These are phyloP conservation scores for Calliphora vomitoria DNA, from an alignment of 2,888 invertebrate genomes.

Conservation along the genomic window DNA sequence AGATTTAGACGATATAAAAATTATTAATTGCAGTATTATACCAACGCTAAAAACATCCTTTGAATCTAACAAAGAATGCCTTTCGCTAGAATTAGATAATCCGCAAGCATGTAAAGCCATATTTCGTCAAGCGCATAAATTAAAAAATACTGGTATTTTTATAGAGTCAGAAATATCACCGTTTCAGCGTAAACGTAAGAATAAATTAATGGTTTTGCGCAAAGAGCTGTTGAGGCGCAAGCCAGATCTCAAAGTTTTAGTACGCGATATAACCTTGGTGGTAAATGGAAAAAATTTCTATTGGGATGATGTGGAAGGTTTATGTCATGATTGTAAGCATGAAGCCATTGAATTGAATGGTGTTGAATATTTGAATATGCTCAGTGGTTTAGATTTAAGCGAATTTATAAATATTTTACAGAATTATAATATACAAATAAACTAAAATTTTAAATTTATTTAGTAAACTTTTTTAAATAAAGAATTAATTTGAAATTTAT, in stretches of 20 bases:
- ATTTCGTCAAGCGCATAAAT: conserved; percentile 67
- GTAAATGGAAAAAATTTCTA: conserved; percentile 73
- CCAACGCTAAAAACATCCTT: conserved; percentile 12
- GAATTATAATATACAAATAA: conserved; percentile 74
- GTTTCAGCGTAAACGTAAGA: conserved; percentile 72
- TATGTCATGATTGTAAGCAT: conserved; percentile 66
- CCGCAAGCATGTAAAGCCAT: conserved; percentile 66
- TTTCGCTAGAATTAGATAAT: conserved; percentile 70
- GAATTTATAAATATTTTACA: conserved; percentile 75
- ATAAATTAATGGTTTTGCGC: conserved; percentile 75
- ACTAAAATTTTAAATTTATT: background rate
- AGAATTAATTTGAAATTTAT: no score
- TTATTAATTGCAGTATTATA: conserved; percentile 66
- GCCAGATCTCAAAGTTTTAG: conserved; percentile 70
- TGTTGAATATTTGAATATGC: conserved; percentile 65
- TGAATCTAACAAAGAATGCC: conserved; percentile 48
- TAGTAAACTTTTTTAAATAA: background rate
- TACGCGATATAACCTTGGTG: conserved; percentile 70
- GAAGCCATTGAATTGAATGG: conserved; percentile 59
- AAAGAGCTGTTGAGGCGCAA: conserved; percentile 74
- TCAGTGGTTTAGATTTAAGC: conserved; percentile 72
- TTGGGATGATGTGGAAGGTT: conserved; percentile 75
- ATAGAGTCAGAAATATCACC: conserved; percentile 74
- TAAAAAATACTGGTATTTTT: conserved; percentile 75
- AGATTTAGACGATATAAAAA: conserved; percentile 60